Percentiles rank a stretch among this genome's conserved stretches.
phyloP scores from a whole-genome alignment of 1,140 invertebrate genomes.

The Rhynchophorus ferrugineus region DNA sequence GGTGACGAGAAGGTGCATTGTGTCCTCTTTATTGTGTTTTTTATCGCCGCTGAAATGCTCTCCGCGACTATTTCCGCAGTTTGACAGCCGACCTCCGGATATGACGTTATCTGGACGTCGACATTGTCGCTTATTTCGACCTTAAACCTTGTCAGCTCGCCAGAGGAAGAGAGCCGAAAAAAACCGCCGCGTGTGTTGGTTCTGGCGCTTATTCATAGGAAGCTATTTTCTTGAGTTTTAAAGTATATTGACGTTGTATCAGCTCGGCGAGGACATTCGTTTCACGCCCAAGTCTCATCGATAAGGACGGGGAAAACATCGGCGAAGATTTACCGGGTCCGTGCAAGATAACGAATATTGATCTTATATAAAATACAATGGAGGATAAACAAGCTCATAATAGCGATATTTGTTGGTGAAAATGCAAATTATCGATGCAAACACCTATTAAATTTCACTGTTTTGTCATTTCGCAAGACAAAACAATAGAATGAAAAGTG shows the following conservation, averaged over 20 bases:
- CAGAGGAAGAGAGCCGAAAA: neutral
- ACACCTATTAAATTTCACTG: too few species aligned
- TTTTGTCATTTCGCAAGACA: too few species aligned
- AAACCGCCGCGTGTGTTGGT: slow-evolving; percentile 1
- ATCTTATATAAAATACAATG: too few species aligned
- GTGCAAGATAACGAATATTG: too few species aligned
- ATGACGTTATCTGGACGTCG: slow-evolving; percentile 37
- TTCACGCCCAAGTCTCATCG: too few species aligned
- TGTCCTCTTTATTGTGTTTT: slow-evolving; percentile 30
- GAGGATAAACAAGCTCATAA: too few species aligned
- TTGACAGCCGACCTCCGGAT: slow-evolving; percentile 40
- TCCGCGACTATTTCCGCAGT: slow-evolving; percentile 38
- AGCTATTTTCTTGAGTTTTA: slow-evolving; percentile 3
- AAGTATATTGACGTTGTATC: neutral
- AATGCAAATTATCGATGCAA: too few species aligned
- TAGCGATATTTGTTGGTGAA: too few species aligned
- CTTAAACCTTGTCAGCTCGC: slow-evolving; percentile 15
- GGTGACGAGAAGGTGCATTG: slow-evolving; percentile 13
- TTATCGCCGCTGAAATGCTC: slow-evolving; percentile 35
- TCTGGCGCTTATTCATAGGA: neutral
- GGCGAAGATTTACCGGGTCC: too few species aligned
- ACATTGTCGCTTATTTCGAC: slow-evolving; percentile 26
- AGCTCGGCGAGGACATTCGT: too few species aligned
- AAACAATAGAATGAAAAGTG: too few species aligned
- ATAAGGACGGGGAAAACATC: too few species aligned